These are phyloP conservation scores for Sinohyriopsis cumingii DNA, from an alignment of 2,888 invertebrate genomes.

Conservation along the genomic window DNA sequence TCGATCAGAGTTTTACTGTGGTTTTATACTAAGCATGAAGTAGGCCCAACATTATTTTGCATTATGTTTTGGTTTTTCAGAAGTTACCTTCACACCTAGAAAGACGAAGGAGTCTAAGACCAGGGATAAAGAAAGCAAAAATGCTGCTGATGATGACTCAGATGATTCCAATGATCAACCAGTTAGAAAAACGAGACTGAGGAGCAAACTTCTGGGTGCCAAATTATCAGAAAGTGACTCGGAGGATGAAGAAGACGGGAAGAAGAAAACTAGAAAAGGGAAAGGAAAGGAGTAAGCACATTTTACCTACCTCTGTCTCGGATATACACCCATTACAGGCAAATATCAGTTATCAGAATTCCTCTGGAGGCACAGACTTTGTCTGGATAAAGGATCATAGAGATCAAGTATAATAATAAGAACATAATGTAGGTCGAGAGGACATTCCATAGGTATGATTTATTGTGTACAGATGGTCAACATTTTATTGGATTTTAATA, in stretches of 20 bases:
- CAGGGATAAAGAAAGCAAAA: neutral
- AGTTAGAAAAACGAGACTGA: constrained; percentile 36
- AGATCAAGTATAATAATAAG: no score
- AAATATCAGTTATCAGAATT: no score
- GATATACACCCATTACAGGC: neutral
- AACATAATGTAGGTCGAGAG: no score
- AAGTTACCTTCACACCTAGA: constrained; percentile 5
- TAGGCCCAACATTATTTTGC: no score
- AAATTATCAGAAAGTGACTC: constrained; percentile 58
- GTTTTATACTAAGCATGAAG: no score
- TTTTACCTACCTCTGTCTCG: constrained; percentile 6
- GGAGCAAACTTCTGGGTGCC: constrained; percentile 47
- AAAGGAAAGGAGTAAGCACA: constrained; percentile 32
- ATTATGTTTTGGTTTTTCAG: neutral
- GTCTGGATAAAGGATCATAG: no score
- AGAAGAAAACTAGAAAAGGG: constrained; percentile 37
- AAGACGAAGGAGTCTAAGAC: constrained; percentile 1
- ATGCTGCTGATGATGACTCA: constrained; percentile 22
- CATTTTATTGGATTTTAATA: no score
- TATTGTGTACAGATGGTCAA: no score
- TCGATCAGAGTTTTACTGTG: no score
- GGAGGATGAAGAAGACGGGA: constrained; percentile 32
- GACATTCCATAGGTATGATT: no score
- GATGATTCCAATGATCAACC: constrained; percentile 41
- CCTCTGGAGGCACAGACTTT: no score